These are phyloP conservation scores for Zootermopsis nevadensis DNA, from an alignment of 2,888 invertebrate genomes.

Conservation along the genomic window DNA sequence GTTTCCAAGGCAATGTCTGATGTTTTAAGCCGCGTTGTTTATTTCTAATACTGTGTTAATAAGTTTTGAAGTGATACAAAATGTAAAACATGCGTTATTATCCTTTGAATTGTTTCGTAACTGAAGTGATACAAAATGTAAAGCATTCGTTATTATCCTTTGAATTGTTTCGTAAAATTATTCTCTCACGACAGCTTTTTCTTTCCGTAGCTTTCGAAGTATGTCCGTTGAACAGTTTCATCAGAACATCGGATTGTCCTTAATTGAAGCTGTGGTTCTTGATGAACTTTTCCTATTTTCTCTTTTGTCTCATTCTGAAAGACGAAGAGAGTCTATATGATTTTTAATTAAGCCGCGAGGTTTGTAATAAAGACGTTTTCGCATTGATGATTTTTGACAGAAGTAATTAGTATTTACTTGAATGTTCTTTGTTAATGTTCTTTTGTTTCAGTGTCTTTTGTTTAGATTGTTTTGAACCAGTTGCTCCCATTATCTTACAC, in stretches of 20 bases:
- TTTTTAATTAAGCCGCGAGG: constrained; percentile 4
- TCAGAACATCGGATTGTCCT: neutral
- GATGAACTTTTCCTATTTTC: neutral
- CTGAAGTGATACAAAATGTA: too few species aligned
- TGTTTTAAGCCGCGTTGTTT: too few species aligned
- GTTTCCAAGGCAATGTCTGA: too few species aligned
- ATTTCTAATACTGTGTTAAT: too few species aligned
- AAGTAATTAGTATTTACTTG: neutral
- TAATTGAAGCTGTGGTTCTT: neutral
- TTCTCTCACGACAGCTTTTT: too few species aligned
- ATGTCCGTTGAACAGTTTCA: neutral
- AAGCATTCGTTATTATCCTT: too few species aligned
- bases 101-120: too few species aligned
- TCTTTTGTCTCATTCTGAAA: neutral
- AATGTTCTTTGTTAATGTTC: neutral
- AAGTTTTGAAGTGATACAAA: too few species aligned
- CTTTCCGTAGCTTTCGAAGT: too few species aligned
- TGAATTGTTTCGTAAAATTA: too few species aligned
- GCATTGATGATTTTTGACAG: neutral
- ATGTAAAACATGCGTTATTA: too few species aligned
- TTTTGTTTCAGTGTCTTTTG: neutral
- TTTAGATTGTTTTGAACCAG: constrained; percentile 4
- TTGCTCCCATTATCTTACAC: neutral
- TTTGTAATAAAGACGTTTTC: constrained; percentile 13
- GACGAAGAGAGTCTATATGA: neutral